Evolutionary conservation across 2,888 invertebrate genomes (phyloP), one percentile per base, ranked within the genome.

Genomic region (Torymus tubicola): DNA sequence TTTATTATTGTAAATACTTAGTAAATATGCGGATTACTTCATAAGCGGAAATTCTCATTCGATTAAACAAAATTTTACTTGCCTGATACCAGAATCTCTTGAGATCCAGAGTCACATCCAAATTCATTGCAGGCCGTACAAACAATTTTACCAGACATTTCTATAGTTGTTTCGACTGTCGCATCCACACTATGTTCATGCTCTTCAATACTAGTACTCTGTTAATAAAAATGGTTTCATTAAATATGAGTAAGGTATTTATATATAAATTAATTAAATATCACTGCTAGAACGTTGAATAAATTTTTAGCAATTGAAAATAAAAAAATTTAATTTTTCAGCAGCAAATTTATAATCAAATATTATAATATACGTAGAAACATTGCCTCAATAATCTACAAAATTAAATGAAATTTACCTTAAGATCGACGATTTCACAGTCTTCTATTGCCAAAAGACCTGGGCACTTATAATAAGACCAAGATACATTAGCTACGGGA

Each of bases 401-500:
- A 0, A 31, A 18, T 24, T 18, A 21, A n/a, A 11, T 10, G 13
- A 21, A 78, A 77, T 80, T 70, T 31, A 85, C 85, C 75, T 79
- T 63, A 8, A 84, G 52, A 69, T 84, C 55, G 13, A 80, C 63
- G 31, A 14, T 58, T 57, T 81, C 79, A 5, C 83, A 84, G 42
- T 82, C 82, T 0, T 78, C 70, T 4, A 64, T 60, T 0, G 91
- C 91, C 0, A 87, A 87, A 76, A 89, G 87, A 77, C 89, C 83
- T 55, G 89, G 89, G 82, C 93, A 93, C 3, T 91, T 90, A 24
- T 90, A 88, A 83, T 92, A 93, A 11, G 83, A 88, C 94, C 94
- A 95, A 4, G 90, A 87, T 8, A 95, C 91, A 0, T 89, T 85
- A 0, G 95, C 93, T n/a, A 86, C 77, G 0, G 95, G 95, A 88